phyloP scores from a whole-genome alignment of 2,113 vertebrate genomes.

The Lamprotornis superbus region DNA sequence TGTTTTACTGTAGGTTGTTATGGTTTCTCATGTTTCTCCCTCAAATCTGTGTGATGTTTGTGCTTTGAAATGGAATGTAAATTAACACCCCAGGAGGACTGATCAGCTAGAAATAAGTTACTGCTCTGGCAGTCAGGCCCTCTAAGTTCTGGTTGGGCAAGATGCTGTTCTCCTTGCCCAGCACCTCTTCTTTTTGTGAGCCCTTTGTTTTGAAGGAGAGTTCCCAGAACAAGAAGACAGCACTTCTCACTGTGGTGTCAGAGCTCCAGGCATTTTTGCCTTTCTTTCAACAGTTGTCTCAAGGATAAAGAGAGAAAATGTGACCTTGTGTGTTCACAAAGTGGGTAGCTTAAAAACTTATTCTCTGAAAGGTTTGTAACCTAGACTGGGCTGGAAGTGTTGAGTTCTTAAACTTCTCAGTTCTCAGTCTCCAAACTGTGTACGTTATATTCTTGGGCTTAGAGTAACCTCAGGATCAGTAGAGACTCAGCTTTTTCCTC shows the following conservation, averaged over 20 bases:
- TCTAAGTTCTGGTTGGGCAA: neutral
- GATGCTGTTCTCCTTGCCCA: neutral
- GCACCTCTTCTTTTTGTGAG: neutral
- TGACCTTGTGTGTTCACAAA: neutral
- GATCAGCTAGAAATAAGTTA: neutral
- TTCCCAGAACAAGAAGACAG: neutral
- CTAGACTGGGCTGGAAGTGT: neutral
- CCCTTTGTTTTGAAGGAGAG: neutral
- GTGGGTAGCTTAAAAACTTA: neutral
- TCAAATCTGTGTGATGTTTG: neutral
- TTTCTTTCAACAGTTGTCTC: neutral
- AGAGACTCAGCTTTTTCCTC: neutral
- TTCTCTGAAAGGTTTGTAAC: neutral
- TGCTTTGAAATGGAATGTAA: neutral
- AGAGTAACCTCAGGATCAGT: neutral
- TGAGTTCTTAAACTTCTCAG: neutral
- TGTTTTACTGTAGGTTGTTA: neutral
- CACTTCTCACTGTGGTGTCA: accelerated
- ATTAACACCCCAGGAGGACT: neutral
- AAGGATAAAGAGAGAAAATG: neutral
- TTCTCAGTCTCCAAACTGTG: neutral
- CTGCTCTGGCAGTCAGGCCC: neutral
- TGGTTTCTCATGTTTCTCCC: neutral
- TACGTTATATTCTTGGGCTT: neutral
- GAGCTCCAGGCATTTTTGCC: neutral